Base-by-base conservation (phyloP, 2,888 invertebrate genomes). In the Allolobophora icterica region DNA sequence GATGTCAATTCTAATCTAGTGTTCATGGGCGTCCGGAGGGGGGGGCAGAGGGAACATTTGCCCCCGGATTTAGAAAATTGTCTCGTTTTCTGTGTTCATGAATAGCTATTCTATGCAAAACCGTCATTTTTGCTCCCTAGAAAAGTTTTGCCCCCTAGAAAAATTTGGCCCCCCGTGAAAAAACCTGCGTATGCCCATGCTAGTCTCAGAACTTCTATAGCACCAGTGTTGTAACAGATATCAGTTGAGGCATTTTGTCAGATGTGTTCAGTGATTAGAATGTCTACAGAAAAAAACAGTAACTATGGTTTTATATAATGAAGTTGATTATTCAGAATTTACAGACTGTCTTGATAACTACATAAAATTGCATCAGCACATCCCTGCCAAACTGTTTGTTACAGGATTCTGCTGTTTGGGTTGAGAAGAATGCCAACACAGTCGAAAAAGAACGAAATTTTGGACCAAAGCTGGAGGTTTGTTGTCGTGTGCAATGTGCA, bases 391-490 rank as follows among this genome's bases (percentile, higher is more conserved):
- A 52, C n/a, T 71, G n/a, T 71, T 71, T 71, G 8, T 71, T 71
- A 71, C n/a, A 71, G 71, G 71, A 71, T 71, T 71, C 71, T 71
- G n/a, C 71, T 71, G n/a, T 71, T 71, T 71, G 71, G 71, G 71
- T 71, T 71, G 71, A 71, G 71, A 71, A 71, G n/a, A 71, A 4
- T 13, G 13, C n/a, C 71, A 71, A 8, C 30, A 71, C 71, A 30
- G 71, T n/a, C n/a, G n/a, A n/a, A 8, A 71, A 17, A 6, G 71
- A 71, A 87, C 11, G 34, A 87, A 87, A 35, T 34, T 87, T 35
- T 87, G 87, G 87, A 34, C 87, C 87, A 21, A 34, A 38, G 87
- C 38, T 87, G 87, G 87, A 87, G 87, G 87, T 87, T n/a, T 87
- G 38, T 87, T 17, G 35, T 35, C 35, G 13, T 83, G 35, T 87